phyloP scores from a whole-genome alignment of 2,888 invertebrate genomes.

The Saturnia japonica region DNA sequence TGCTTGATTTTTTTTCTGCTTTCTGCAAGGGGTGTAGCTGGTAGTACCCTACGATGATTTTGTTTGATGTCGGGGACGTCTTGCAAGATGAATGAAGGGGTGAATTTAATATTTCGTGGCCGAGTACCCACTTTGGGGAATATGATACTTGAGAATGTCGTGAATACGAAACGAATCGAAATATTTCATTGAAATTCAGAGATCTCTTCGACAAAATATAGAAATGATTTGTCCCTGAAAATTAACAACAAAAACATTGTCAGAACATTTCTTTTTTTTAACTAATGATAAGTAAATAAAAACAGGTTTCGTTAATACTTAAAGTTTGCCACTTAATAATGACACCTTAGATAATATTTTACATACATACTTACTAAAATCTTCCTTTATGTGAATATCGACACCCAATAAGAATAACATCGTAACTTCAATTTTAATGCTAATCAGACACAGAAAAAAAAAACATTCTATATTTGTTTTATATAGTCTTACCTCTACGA shows the following conservation, averaged over 20 bases:
- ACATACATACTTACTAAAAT: too few relatives aligned
- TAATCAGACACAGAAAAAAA: too few relatives aligned
- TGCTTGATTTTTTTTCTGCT: conserved; percentile 64
- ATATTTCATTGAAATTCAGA: not conserved
- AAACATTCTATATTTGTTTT: too few relatives aligned
- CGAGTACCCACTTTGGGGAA: conserved; percentile 11
- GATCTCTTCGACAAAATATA: not conserved
- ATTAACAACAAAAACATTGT: not conserved
- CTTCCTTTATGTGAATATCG: too few relatives aligned
- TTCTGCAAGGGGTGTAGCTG: conserved; percentile 51
- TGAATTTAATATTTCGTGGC: conserved; percentile 28
- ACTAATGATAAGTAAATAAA: too few relatives aligned
- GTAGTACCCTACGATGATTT: conserved; percentile 29
- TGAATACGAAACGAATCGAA: not conserved
- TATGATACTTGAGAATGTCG: not conserved
- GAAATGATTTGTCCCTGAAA: not conserved
- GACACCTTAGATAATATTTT: too few relatives aligned
- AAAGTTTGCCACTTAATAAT: too few relatives aligned
- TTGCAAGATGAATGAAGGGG: conserved; percentile 50
- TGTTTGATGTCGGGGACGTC: conserved; percentile 44
- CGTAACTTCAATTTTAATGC: too few relatives aligned
- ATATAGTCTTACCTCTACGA: too few relatives aligned
- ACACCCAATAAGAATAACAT: too few relatives aligned
- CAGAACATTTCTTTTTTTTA: too few relatives aligned
- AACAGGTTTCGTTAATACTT: too few relatives aligned